Evolutionary conservation across 2,888 invertebrate genomes (phyloP).

Genomic region (Lysandra coridon): DNA sequence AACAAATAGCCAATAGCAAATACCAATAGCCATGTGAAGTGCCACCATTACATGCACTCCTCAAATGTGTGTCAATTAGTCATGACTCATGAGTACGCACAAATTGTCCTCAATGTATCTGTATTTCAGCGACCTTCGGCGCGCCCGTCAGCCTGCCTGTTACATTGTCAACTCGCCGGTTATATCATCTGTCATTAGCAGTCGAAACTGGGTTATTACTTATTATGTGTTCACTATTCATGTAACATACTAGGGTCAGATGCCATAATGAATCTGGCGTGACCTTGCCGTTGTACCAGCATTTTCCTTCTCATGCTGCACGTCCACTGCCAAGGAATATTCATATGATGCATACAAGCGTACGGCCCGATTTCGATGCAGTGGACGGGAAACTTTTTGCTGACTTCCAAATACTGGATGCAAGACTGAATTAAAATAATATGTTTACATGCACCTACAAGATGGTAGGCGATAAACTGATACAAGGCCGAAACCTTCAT

Average conservation of each 20-base stretch:
- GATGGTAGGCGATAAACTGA: too few species aligned
- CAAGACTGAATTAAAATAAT: too few species aligned
- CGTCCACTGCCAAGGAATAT: neutral
- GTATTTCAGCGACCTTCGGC: conserved; percentile 22
- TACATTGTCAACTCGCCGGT: conserved; percentile 7
- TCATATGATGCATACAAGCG: neutral
- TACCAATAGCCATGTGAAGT: too few species aligned
- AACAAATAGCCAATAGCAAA: too few species aligned
- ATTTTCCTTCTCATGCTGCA: neutral
- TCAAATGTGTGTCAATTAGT: conserved; percentile 8
- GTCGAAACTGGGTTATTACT: neutral
- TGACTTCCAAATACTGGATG: too few species aligned
- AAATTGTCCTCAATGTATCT: conserved; percentile 7
- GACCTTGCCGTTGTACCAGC: neutral
- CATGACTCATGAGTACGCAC: neutral
- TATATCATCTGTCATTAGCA: neutral
- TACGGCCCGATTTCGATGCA: too few species aligned
- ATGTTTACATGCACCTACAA: too few species aligned
- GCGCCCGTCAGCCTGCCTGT: neutral
- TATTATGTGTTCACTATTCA: conserved; percentile 1
- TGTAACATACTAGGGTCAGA: neutral
- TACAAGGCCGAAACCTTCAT: too few species aligned
- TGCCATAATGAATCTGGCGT: neutral
- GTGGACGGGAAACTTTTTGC: too few species aligned
- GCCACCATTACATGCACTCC: neutral